Base-by-base conservation (phyloP, 2,888 invertebrate genomes). In the Coremacera marginata region DNA sequence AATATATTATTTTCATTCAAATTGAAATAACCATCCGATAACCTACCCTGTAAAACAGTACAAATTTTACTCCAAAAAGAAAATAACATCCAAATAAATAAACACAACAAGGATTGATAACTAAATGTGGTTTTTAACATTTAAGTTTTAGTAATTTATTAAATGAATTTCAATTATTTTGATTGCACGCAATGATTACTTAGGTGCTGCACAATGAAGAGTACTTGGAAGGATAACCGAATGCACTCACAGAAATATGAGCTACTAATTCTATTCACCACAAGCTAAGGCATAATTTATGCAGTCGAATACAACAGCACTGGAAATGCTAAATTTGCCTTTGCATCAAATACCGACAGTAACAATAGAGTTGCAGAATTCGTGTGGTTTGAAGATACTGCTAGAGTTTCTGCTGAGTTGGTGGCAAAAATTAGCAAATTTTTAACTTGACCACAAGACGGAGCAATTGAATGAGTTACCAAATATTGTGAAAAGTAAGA, bases 281-380 rank as follows among this genome's bases (percentile, higher is more conserved):
- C 86, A 85, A 84, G 37, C 57, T 83, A 83, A 84, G 83, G 82
- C 84, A 86, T 85, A 86, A 85, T 86, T 85, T 85, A 85, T 85
- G 85, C 85, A 85, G 84, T 81, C 84, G 49, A 49, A 49, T 31
- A 31, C 5, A 31, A 3, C 49, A 62, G 0, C 31, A n/a, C 11
- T 57, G 71, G 37, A 71, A 37, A 22, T 57, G 71, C 44, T 71
- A n/a, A 19, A 70, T 19, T 57, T 49, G 27, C 22, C 19, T 9
- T 55, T n/a, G 5, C 34, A 31, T 25, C 34, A 63, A 27, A 25
- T 44, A 63, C 11, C 25, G 14, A 25, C 51, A 52, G 25, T 52
- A 70, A 27, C 52, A 44, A 51, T 55, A 70, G 27, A 70, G 25
- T 22, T 19, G 27, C 60, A 25, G 49, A 68, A n/a, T 49, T 34